phyloP scores from a whole-genome alignment of 2,113 vertebrate genomes.

The Geothlypis trichas region DNA sequence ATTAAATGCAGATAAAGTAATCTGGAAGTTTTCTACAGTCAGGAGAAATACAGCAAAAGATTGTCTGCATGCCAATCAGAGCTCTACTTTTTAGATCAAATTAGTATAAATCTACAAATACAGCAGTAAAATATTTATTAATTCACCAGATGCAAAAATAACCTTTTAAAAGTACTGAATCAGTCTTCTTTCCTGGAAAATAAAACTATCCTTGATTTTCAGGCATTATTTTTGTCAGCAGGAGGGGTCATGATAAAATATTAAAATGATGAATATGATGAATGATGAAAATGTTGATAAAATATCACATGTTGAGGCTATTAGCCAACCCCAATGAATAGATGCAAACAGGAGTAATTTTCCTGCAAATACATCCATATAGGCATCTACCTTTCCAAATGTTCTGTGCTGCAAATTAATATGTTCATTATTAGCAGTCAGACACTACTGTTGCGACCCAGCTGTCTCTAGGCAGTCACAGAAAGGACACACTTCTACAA shows the following conservation, averaged over 20 bases:
- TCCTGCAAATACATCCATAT: not conserved
- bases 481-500: not conserved
- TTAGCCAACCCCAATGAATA: not conserved
- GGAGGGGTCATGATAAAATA: not conserved
- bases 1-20: not conserved
- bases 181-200: not conserved
- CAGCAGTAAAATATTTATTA: not conserved
- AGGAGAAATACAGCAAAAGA: not conserved
- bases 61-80: not conserved
- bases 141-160: not conserved
- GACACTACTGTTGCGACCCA: no score
- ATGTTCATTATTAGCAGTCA: not conserved
- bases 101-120: not conserved
- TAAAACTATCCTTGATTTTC: not conserved
- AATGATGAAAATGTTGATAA: no score
- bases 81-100: not conserved
- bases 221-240: not conserved
- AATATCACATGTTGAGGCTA: not conserved
- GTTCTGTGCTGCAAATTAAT: not conserved
- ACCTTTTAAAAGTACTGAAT: not conserved
- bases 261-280: no score
- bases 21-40: not conserved
- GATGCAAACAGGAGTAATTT: not conserved
- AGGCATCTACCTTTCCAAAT: not conserved
- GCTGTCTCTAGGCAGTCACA: not conserved